phyloP scores from a whole-genome alignment of 1,140 invertebrate species.

The Macrocentrus cingulum region DNA sequence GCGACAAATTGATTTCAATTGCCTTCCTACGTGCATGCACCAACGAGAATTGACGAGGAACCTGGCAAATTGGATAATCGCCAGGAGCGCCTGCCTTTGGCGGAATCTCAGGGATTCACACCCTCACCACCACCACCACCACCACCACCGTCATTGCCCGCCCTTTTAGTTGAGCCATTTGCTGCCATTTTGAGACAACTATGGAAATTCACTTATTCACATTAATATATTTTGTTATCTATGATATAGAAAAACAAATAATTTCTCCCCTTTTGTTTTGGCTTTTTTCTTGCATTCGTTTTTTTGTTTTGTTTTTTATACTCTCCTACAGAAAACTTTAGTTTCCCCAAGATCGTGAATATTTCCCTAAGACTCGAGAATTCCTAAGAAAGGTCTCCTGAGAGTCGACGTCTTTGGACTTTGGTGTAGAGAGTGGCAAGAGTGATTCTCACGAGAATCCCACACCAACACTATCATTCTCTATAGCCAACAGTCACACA shows the following conservation, averaged over 20 bases:
- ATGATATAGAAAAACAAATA: neutral
- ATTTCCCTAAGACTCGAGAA: conserved; percentile 30
- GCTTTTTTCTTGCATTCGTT: neutral
- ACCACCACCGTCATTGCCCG: neutral
- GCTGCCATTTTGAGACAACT: conserved; percentile 1
- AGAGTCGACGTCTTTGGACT: conserved; percentile 21
- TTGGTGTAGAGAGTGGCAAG: conserved; percentile 11
- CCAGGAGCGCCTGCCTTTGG: conserved; percentile 34
- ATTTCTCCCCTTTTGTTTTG: neutral
- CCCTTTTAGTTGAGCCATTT: neutral
- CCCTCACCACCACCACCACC: too few relatives aligned
- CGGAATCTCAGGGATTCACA: conserved; percentile 19
- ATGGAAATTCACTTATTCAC: conserved; percentile 13
- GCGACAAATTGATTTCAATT: conserved; percentile 47
- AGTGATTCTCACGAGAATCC: conserved; percentile 11
- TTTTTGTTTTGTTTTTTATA: neutral
- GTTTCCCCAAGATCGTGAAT: conserved; percentile 33
- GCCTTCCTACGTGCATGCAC: conserved; percentile 41
- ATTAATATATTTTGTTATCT: conserved; percentile 2
- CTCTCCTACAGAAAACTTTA: conserved; percentile 26
- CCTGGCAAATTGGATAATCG: conserved; percentile 49
- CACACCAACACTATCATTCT: neutral
- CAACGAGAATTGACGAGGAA: conserved; percentile 45
- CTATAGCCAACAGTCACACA: too few relatives aligned
- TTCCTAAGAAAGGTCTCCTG: conserved; percentile 24